phyloP scores from a whole-genome alignment of 2,113 vertebrate genomes.

The Pleuronectes platessa region DNA sequence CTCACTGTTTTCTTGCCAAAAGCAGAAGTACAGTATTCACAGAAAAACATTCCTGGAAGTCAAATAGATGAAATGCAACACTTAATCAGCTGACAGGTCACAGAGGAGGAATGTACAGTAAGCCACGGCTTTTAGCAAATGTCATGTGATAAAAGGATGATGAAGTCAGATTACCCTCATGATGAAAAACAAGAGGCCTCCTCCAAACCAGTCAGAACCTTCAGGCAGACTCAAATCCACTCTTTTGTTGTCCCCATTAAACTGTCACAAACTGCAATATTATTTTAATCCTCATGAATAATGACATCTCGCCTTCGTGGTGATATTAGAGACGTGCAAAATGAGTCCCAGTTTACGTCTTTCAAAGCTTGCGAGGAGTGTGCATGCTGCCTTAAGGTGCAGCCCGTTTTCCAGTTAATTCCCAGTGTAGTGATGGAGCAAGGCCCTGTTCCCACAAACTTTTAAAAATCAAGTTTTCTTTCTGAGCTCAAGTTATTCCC shows the following conservation, averaged over 20 bases:
- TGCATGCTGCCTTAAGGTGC: background rate
- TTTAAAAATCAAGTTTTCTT: no score
- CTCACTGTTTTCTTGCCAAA: background rate
- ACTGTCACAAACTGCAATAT: constrained; percentile 5
- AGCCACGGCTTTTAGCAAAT: constrained; percentile 67
- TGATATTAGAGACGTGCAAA: background rate
- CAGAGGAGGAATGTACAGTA: constrained; percentile 73
- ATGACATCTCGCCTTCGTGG: background rate
- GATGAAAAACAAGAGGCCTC: constrained; percentile 66
- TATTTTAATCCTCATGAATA: constrained; percentile 9
- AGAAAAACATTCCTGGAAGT: constrained; percentile 12
- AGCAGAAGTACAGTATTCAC: background rate
- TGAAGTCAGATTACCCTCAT: constrained; percentile 68
- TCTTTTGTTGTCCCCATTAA: constrained; percentile 22
- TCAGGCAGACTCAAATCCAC: constrained; percentile 37
- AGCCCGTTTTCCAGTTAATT: background rate
- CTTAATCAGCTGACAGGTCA: constrained; percentile 76
- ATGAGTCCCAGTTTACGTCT: no score
- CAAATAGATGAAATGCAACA: constrained; percentile 20
- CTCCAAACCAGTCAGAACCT: constrained; percentile 46
- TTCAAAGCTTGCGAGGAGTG: background rate
- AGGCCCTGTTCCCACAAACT: background rate
- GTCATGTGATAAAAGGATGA: constrained; percentile 75
- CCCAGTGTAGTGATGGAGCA: background rate
- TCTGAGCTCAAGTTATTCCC: background rate